These are phyloP conservation scores for Perizoma affinitatum DNA, from an alignment of 2,888 invertebrate genomes.

Conservation along the genomic window DNA sequence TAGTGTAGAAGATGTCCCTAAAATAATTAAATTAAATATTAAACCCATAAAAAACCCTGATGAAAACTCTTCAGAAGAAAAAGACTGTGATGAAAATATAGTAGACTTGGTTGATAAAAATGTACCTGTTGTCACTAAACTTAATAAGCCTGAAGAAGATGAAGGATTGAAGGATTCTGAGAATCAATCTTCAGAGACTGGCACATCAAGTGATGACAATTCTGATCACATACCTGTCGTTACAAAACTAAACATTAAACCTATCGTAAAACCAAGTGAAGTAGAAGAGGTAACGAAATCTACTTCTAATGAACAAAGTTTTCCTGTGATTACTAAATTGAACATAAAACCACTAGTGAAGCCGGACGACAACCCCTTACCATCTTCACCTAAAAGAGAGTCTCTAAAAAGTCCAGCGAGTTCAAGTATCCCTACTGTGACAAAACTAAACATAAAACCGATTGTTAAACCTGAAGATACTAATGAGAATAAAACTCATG, in stretches of 20 bases:
- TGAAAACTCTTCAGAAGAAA: conserved; percentile 68
- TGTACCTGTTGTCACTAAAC: conserved; percentile 80
- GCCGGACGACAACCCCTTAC: conserved; percentile 61
- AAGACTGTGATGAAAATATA: conserved; percentile 76
- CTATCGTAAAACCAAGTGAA: conserved; percentile 73
- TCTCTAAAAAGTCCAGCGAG: conserved; percentile 51
- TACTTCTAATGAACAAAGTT: conserved; percentile 53
- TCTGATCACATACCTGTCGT: conserved; percentile 74
- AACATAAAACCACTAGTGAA: conserved; percentile 74
- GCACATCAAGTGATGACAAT: conserved; percentile 78
- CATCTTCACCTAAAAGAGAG: conserved; percentile 71
- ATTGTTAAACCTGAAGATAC: conserved; percentile 68
- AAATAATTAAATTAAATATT: conserved; percentile 81
- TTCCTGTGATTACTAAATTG: conserved; percentile 73
- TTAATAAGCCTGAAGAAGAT: conserved; percentile 77
- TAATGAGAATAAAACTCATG: conserved; percentile 48
- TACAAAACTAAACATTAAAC: conserved; percentile 85
- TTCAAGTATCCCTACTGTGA: conserved; percentile 63
- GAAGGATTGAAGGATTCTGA: conserved; percentile 70
- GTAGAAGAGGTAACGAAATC: conserved; percentile 50
- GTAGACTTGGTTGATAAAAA: conserved; percentile 66
- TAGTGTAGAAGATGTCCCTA: conserved; percentile 78
- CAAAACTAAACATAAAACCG: conserved; percentile 80
- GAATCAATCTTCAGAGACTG: conserved; percentile 76
- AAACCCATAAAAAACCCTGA: conserved; percentile 81